Conservation (phyloP, 2,888 invertebrate species). For the Hydropsyche betteni region DNA sequence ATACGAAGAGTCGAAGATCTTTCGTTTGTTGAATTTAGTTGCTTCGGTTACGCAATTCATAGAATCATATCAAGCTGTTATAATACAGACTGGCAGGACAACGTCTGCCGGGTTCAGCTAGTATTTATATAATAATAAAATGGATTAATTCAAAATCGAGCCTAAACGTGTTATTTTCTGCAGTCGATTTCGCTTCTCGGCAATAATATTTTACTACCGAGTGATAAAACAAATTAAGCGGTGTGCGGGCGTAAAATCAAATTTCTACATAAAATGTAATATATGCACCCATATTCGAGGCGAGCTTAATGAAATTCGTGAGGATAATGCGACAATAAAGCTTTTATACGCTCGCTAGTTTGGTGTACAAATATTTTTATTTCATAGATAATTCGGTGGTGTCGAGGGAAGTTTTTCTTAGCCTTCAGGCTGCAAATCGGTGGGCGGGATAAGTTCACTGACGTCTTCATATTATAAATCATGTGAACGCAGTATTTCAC, state of each 20-base stretch:
- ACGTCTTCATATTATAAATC: slow-evolving; percentile 38
- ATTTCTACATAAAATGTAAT: slow-evolving; percentile 17
- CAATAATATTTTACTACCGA: slow-evolving; percentile 13
- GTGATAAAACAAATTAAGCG: slow-evolving; percentile 21
- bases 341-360: not conserved
- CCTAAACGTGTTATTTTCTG: not conserved
- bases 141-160: no score
- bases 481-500: slow-evolving; percentile 39
- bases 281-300: not conserved
- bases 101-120: no score
- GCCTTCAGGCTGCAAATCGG: slow-evolving; percentile 18
- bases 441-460: slow-evolving; percentile 17
- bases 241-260: slow-evolving; percentile 14
- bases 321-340: slow-evolving; percentile 26
- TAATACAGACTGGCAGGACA: no score
- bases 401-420: not conserved
- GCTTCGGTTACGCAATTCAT: no score
- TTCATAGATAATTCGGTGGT: not conserved
- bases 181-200: not conserved
- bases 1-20: no score
- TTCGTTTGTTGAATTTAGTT: no score
- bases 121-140: no score
- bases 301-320: slow-evolving; percentile 27
- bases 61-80: no score
- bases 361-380: slow-evolving; percentile 3